Percentiles rank a stretch among this genome's conserved stretches.
These are phyloP conservation scores for Caradrina kadenii DNA, from an alignment of 2,888 invertebrate species.

Conservation along the genomic window DNA sequence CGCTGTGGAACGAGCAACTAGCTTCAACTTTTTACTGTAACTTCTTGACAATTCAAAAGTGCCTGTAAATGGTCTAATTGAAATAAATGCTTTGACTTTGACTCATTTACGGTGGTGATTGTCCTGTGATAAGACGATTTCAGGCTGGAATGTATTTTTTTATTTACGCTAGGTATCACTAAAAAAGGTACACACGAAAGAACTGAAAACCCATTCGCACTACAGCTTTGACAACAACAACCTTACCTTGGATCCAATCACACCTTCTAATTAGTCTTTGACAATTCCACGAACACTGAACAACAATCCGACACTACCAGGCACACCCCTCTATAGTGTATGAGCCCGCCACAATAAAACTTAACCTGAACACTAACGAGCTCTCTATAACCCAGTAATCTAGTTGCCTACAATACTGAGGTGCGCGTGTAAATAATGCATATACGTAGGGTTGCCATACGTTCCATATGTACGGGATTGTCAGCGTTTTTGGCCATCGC, in stretches of 20 bases:
- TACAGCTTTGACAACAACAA: background rate
- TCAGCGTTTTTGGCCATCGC: no score
- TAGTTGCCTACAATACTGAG: constrained; percentile 56
- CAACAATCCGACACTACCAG: constrained; percentile 16
- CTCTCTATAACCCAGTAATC: constrained; percentile 52
- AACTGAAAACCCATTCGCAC: background rate
- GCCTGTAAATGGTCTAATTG: no score
- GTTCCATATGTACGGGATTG: no score
- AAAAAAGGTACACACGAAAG: background rate
- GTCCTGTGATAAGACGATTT: no score
- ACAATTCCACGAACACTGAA: constrained; percentile 1
- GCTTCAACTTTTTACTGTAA: no score
- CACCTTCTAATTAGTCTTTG: background rate
- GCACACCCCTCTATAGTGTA: background rate
- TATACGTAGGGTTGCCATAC: constrained; percentile 23
- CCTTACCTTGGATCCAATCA: background rate
- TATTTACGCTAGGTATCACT: no score
- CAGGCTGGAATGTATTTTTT: no score
- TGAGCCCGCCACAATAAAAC: constrained; percentile 21
- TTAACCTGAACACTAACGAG: constrained; percentile 35
- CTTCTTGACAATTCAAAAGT: no score
- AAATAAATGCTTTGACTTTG: no score
- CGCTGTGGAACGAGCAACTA: no score
- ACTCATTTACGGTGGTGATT: no score
- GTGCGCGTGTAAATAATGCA: constrained; percentile 68